phyloP scores from a whole-genome alignment of 2,797 vertebrate species.

The Erethizon dorsatum region DNA sequence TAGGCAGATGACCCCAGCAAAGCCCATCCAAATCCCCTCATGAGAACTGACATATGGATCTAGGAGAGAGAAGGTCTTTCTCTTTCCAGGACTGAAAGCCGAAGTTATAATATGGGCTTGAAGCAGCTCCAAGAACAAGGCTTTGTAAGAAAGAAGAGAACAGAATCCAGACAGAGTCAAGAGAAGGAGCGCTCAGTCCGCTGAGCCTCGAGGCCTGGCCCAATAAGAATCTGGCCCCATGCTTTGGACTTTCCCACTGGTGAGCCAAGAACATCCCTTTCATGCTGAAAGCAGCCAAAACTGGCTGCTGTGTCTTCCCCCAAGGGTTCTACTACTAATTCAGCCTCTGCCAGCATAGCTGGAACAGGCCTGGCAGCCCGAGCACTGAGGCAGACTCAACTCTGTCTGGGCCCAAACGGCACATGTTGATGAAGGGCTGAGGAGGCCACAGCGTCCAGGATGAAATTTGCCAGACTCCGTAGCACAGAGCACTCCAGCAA shows the following conservation, averaged over 20 bases:
- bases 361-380: not conserved
- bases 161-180: not conserved
- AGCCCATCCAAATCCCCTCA: not conserved
- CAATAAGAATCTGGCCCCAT: not conserved
- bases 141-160: not conserved
- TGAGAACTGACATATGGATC: not conserved
- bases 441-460: not conserved
- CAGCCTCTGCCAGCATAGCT: not conserved
- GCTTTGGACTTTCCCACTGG: not conserved
- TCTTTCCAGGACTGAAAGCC: not conserved
- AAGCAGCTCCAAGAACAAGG: slow-evolving; percentile 4
- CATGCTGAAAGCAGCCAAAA: not conserved
- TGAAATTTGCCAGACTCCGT: not conserved
- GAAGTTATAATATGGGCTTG: not conserved
- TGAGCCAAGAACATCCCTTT: not conserved
- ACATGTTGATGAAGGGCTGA: not conserved
- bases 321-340: not conserved
- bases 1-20: not conserved
- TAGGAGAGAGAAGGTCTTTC: not conserved
- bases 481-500: not conserved
- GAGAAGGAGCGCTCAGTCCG: not conserved
- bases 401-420: not conserved
- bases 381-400: not conserved
- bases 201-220: not conserved
- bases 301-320: not conserved